These are phyloP conservation scores for Tympanuchus pallidicinctus DNA, from an alignment of 2,113 vertebrate genomes.

Conservation along the genomic window DNA sequence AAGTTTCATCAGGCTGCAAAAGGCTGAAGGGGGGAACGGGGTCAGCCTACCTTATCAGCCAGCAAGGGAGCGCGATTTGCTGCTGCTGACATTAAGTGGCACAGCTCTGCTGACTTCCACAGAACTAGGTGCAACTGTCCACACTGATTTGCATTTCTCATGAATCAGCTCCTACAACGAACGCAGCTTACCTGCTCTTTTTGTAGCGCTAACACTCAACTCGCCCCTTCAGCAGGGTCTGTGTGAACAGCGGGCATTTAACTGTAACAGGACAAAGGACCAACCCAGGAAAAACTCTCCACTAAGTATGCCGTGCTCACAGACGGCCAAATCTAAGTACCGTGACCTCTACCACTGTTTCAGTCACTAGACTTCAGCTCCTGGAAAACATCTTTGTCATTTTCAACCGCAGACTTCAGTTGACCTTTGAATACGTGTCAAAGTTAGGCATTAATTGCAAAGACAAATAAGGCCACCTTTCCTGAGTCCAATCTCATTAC, in stretches of 20 bases:
- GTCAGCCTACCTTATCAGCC: neutral
- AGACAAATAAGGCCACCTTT: neutral
- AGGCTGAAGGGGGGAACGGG: neutral
- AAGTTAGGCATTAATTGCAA: neutral
- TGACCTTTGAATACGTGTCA: neutral
- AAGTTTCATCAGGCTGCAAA: neutral
- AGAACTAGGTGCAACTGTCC: neutral
- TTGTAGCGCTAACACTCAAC: neutral
- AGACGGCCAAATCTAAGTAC: neutral
- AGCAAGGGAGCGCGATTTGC: neutral
- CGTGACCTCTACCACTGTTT: neutral
- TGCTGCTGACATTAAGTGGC: rapidly evolving
- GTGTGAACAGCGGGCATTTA: neutral
- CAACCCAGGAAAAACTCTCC: neutral
- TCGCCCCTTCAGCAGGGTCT: neutral
- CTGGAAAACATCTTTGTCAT: neutral
- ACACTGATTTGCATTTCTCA: neutral
- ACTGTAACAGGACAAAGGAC: neutral
- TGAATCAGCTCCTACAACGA: neutral
- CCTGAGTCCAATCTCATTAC: neutral
- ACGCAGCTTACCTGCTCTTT: neutral
- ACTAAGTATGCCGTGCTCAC: constrained; percentile 5
- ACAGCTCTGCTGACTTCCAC: neutral
- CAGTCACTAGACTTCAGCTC: neutral
- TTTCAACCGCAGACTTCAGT: constrained; percentile 10